These are phyloP conservation scores for Pachymerium ferrugineum DNA, from an alignment of 2,888 invertebrate species.

Conservation along the genomic window DNA sequence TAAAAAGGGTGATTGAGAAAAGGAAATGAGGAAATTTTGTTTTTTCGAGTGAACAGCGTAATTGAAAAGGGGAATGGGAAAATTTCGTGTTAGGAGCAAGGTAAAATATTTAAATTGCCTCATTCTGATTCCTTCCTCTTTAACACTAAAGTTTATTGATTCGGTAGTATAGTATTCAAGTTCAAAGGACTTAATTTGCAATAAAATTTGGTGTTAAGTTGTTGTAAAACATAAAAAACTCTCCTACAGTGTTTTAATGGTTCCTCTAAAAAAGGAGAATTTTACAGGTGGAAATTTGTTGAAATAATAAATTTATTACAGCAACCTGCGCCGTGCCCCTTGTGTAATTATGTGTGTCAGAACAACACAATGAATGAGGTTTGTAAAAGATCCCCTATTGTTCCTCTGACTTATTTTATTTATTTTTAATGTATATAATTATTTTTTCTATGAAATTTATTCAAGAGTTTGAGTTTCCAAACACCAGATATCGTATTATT, in stretches of 20 bases:
- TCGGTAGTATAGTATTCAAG: background rate
- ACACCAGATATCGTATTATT: background rate
- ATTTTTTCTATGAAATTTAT: too few relatives aligned
- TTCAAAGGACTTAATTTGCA: background rate
- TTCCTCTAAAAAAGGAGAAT: background rate
- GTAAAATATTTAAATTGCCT: conserved; percentile 1
- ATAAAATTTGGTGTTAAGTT: background rate
- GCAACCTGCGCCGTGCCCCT: too few relatives aligned
- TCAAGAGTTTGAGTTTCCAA: background rate
- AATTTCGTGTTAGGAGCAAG: background rate
- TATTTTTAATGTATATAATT: too few relatives aligned
- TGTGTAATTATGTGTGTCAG: too few relatives aligned
- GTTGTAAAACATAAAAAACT: background rate
- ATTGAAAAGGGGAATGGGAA: background rate
- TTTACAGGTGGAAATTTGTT: too few relatives aligned
- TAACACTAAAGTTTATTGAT: background rate
- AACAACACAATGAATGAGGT: too few relatives aligned
- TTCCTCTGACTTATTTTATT: too few relatives aligned
- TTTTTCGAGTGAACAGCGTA: background rate
- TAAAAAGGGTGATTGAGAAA: too few relatives aligned
- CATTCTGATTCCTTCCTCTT: background rate
- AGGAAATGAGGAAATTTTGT: conserved; percentile 7
- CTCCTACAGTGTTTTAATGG: background rate
- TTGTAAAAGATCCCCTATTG: too few relatives aligned
- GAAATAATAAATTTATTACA: too few relatives aligned